Conservation (phyloP, 2,888 invertebrate species). For the Timema cristinae region DNA sequence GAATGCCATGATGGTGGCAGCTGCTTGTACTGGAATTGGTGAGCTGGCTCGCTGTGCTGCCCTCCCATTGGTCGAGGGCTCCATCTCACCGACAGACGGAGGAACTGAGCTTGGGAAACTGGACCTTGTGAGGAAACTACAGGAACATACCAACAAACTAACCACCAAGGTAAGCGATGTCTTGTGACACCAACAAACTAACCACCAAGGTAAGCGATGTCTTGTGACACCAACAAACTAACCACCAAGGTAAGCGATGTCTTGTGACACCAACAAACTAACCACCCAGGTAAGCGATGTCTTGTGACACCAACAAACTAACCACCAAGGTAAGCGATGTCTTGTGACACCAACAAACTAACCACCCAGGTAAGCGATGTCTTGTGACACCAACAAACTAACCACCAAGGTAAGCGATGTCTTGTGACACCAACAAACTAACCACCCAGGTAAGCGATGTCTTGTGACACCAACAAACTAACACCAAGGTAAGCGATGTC, state of each 20-base stretch:
- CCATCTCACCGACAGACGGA: conserved; percentile 32
- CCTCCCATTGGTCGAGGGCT: conserved; percentile 58
- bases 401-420: conserved; percentile 64
- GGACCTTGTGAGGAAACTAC: conserved; percentile 63
- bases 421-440: conserved; percentile 62
- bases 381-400: conserved; percentile 62
- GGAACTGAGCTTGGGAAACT: conserved; percentile 55
- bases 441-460: conserved; percentile 64
- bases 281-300: conserved; percentile 64
- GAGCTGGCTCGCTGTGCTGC: conserved; percentile 64
- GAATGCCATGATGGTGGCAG: conserved; percentile 59
- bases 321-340: conserved; percentile 64
- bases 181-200: conserved; percentile 62
- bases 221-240: conserved; percentile 62
- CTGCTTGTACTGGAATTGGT: conserved; percentile 57
- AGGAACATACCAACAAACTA: conserved; percentile 63
- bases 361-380: conserved; percentile 64
- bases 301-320: conserved; percentile 62
- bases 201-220: conserved; percentile 64
- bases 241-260: conserved; percentile 64
- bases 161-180: conserved; percentile 62
- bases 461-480: conserved; percentile 62
- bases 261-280: conserved; percentile 62
- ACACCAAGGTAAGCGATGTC: conserved; percentile 66
- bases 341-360: conserved; percentile 62